These are phyloP conservation scores for Trichosurus vulpecula DNA, from an alignment of 2,797 vertebrate genomes.

Conservation along the genomic window DNA sequence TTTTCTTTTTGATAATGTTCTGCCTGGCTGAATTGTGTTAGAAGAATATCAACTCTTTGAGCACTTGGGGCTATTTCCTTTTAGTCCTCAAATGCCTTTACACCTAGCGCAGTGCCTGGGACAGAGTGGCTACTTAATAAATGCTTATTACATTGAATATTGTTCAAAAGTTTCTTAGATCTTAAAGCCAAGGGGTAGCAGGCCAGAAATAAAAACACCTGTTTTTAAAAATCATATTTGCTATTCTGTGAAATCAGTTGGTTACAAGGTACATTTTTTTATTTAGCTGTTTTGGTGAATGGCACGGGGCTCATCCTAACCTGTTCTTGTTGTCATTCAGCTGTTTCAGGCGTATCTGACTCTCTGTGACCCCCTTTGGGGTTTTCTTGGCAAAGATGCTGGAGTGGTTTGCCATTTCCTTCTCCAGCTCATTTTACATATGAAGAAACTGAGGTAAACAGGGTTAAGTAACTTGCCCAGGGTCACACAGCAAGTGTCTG, in stretches of 20 bases:
- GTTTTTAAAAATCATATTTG: background rate
- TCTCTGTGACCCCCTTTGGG: background rate
- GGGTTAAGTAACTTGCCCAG: background rate
- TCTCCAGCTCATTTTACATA: background rate
- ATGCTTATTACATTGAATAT: background rate
- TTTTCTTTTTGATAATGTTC: background rate
- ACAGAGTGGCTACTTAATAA: background rate
- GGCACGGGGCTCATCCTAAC: background rate
- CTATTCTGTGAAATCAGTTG: background rate
- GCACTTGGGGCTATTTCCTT: background rate
- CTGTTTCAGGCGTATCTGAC: background rate
- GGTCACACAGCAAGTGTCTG: background rate
- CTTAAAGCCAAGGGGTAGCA: constrained; percentile 7
- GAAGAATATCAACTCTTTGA: background rate
- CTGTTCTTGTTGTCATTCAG: background rate
- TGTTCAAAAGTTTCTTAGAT: constrained; percentile 30
- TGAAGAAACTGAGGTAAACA: background rate
- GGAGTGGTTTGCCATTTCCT: background rate
- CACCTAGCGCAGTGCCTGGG: background rate
- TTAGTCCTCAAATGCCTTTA: background rate
- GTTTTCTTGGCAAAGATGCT: background rate
- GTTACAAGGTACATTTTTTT: constrained; percentile 24
- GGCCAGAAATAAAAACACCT: constrained; percentile 18
- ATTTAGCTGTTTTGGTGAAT: background rate
- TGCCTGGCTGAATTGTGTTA: background rate